Conservation (phyloP, 92 coral and sea anemone species). For the Epizoanthus ramosus region DNA sequence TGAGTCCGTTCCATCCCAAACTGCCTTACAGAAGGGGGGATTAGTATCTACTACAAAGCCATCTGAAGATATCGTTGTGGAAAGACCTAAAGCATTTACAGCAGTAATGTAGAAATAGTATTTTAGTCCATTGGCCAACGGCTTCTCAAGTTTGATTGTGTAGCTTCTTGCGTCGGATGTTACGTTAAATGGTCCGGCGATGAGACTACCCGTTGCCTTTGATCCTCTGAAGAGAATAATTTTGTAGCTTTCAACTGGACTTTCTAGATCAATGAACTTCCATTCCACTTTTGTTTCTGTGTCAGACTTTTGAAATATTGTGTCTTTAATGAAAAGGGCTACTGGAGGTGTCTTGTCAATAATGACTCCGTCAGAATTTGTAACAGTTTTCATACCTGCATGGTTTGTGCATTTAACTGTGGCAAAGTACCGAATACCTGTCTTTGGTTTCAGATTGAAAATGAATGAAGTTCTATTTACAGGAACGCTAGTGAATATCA, state of each 20-base stretch:
- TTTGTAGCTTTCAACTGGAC: slow-evolving; percentile 60
- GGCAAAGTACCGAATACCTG: slow-evolving; percentile 87
- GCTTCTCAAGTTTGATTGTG: slow-evolving; percentile 39
- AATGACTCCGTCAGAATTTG: slow-evolving; percentile 79
- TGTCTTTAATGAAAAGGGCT: slow-evolving; percentile 59
- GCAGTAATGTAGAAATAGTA: slow-evolving; percentile 78
- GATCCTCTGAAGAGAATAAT: slow-evolving; percentile 30
- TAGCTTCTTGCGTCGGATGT: slow-evolving; percentile 49
- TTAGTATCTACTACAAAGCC: slow-evolving; percentile 83
- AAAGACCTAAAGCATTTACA: slow-evolving; percentile 73
- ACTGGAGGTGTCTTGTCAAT: slow-evolving; percentile 85
- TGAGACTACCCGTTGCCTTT: neutral
- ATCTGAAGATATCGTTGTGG: slow-evolving; percentile 64
- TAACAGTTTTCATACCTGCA: slow-evolving; percentile 71
- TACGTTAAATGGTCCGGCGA: slow-evolving; percentile 66
- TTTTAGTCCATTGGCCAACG: slow-evolving; percentile 55
- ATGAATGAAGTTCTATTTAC: slow-evolving; percentile 55
- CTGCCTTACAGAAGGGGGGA: slow-evolving; percentile 80
- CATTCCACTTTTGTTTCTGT: slow-evolving; percentile 53
- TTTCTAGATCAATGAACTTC: slow-evolving; percentile 83
- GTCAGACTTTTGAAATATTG: slow-evolving; percentile 62
- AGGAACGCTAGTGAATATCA: slow-evolving; percentile 58
- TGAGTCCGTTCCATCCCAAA: slow-evolving; percentile 71
- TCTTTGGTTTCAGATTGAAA: slow-evolving; percentile 44
- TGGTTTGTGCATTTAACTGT: slow-evolving; percentile 84